Evolutionary conservation across 1,140 invertebrate species (phyloP).

Genomic region (Leucophenga varia): DNA sequence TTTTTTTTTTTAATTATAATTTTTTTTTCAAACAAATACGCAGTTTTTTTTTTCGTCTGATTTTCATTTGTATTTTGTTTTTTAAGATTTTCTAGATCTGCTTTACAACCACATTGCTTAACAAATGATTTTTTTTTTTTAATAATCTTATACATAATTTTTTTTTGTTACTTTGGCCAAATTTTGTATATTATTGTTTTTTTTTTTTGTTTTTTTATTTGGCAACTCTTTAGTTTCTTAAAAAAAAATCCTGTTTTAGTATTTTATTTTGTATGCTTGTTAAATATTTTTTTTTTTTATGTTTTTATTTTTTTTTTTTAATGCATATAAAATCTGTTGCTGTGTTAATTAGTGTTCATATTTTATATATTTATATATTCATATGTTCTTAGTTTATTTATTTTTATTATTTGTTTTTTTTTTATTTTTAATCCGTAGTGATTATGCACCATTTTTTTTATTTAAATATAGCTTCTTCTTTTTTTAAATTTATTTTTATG

Average conservation of each 20-base stretch:
- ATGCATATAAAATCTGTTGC: not conserved
- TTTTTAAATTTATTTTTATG: slow-evolving; percentile 4
- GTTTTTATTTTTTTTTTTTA: slow-evolving; percentile 2
- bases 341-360: not conserved
- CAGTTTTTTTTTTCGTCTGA: slow-evolving; percentile 1
- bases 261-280: slow-evolving; percentile 6
- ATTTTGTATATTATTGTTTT: not conserved
- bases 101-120: slow-evolving; percentile 11
- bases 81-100: no score
- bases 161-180: slow-evolving; percentile 7
- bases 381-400: not conserved
- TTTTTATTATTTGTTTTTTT: not conserved
- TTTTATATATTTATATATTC: not conserved
- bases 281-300: slow-evolving; percentile 8
- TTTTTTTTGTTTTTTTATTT: not conserved
- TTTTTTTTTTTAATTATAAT: slow-evolving; percentile 1
- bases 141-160: slow-evolving; percentile 3
- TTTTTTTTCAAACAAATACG: no score
- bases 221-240: no score
- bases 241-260: not conserved
- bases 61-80: slow-evolving; percentile 6
- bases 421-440: not conserved
- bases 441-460: not conserved
- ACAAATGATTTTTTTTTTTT: no score
- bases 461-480: not conserved